These are phyloP conservation scores for Marisa cornuarietis DNA, from an alignment of 1,140 invertebrate species.

Conservation along the genomic window DNA sequence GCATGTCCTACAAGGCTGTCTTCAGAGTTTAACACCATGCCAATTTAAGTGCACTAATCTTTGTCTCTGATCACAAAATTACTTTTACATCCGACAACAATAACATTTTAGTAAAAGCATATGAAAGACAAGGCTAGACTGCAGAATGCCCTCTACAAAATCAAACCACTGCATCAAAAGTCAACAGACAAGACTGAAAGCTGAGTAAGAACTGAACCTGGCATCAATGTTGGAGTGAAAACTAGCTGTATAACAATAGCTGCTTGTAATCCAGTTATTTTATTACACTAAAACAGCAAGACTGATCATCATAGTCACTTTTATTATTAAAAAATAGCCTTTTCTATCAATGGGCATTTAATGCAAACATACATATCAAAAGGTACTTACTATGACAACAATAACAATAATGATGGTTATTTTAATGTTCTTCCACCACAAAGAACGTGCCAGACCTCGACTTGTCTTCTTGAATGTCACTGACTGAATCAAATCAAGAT, in stretches of 20 bases:
- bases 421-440: conserved; percentile 95
- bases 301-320: not conserved
- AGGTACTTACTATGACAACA: conserved; percentile 75
- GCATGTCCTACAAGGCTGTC: no score
- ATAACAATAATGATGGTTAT: conserved; percentile 82
- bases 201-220: no score
- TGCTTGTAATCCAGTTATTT: conserved; percentile 30
- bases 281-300: conserved; percentile 6
- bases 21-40: no score
- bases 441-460: conserved; percentile 82
- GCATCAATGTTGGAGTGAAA: not conserved
- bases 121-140: not conserved
- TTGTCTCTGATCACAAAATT: no score
- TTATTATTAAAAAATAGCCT: not conserved
- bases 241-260: not conserved
- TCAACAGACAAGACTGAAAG: no score
- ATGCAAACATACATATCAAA: conserved; percentile 12
- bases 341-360: conserved; percentile 17
- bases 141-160: not conserved
- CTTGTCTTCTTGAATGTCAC: conserved; percentile 87
- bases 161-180: no score
- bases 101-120: not conserved
- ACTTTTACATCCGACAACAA: no score
- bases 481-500: conserved; percentile 74
- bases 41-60: no score